Conservation (phyloP, 2,797 vertebrate genomes). For the Synanceia verrucosa region DNA sequence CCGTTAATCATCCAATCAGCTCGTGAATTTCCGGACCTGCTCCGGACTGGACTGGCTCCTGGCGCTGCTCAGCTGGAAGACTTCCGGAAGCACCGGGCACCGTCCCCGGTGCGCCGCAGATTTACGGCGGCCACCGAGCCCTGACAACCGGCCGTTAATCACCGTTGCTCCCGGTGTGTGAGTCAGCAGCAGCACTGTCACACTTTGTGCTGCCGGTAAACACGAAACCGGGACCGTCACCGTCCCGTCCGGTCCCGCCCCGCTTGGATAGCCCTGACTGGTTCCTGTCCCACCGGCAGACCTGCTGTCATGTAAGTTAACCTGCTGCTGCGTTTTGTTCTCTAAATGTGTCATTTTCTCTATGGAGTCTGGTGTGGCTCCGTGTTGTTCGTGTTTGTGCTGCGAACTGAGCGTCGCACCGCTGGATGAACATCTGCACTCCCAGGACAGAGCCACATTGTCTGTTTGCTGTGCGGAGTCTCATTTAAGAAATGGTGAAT, state of each 20-base stretch:
- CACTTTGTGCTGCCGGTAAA: too few relatives aligned
- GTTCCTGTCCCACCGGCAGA: not conserved
- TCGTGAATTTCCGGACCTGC: too few relatives aligned
- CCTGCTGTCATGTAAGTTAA: constrained; percentile 49
- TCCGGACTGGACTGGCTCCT: too few relatives aligned
- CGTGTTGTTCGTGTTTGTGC: fast-evolving
- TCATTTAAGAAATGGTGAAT: not conserved
- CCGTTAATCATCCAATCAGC: not conserved
- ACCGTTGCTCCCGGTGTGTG: constrained; percentile 10
- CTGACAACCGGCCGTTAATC: constrained; percentile 28
- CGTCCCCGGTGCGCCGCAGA: not conserved
- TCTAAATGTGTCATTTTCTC: not conserved
- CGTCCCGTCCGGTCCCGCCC: too few relatives aligned
- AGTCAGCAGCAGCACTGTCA: too few relatives aligned
- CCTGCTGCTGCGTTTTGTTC: not conserved
- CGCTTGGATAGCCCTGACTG: not conserved
- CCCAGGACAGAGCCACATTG: too few relatives aligned
- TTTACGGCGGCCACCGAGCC: constrained; percentile 25
- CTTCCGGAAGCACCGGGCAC: constrained; percentile 4
- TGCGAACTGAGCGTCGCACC: too few relatives aligned
- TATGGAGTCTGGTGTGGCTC: fast-evolving
- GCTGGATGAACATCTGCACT: too few relatives aligned
- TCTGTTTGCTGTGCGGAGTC: not conserved
- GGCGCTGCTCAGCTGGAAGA: constrained; percentile 3
- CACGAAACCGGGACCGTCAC: too few relatives aligned